Evolutionary conservation across 2,888 invertebrate species (phyloP), one percentile per base, ranked within the genome.

Genomic region (Apoda limacodes): DNA sequence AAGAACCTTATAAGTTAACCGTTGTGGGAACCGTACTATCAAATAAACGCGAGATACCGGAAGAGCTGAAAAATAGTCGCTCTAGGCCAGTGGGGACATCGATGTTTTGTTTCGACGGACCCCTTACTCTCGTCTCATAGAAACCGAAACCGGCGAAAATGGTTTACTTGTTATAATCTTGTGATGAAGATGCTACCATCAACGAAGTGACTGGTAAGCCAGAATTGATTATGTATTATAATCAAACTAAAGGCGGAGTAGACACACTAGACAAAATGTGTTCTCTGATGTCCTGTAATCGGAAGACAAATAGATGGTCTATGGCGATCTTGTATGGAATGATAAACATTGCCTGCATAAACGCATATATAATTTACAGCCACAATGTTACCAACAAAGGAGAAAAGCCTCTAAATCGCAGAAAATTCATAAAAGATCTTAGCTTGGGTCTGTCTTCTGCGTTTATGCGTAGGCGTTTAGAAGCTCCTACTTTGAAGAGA

Each of bases 1-100:
- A 43, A 31, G 40, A 47, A 28, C 55, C 52, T 10, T 55, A 57
- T 32, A 53, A 50, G 40, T 31, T 59, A 28, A 53, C 51, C 5
- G 30, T 55, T 21, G 37, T 53, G 23, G 52, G 52, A 13, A 60
- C 59, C 13, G 10, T 43, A 12, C 23, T 39, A 22, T 33, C 36
- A 17, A 42, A 44, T 21, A 44, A 42, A 37, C 30, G 39, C 17
- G 42, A 47, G 30, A 45, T 45, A 14, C 40, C 45, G 5, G 37
- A 37, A 31, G 37, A 41, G 35, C 7, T 43, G 15, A 34, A 35
- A 22, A 40, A 43, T 22, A 27, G 21, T 6, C 22, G 38, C n/a
- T n/a, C n/a, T n/a, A 12, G 34, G 6, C 10, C 32, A 6, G 13
- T 35, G 6, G 34, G 40, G 4, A 30, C 37, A 4, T 35, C 37